Evolutionary conservation across 2,797 vertebrate genomes (phyloP).

Genomic region (Melanitta fusca): DNA sequence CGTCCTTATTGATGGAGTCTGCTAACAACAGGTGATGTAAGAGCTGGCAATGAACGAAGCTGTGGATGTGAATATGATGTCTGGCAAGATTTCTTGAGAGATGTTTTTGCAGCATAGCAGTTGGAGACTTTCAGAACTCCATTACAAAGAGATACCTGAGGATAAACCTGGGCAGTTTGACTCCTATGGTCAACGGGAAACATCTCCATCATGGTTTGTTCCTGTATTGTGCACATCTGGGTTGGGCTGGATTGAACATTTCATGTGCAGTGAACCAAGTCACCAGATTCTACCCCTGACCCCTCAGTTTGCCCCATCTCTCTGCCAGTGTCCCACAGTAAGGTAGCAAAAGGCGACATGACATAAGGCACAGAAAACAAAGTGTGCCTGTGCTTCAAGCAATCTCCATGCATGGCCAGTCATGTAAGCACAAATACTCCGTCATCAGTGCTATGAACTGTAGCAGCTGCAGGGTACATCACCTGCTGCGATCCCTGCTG

Average conservation of each 20-base stretch:
- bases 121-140: not conserved
- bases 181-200: not conserved
- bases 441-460: not conserved
- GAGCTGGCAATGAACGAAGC: not conserved
- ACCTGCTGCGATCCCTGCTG: not conserved
- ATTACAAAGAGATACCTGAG: not conserved
- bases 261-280: not conserved
- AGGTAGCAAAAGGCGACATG: not conserved
- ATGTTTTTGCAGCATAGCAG: not conserved
- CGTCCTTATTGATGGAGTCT: not conserved
- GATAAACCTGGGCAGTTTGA: not conserved
- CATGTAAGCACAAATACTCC: not conserved
- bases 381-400: not conserved
- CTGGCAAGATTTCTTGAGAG: slow-evolving; percentile 29
- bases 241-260: not conserved
- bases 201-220: fast-evolving
- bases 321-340: not conserved
- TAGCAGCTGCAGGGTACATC: not conserved
- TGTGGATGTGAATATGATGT: not conserved
- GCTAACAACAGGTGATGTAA: slow-evolving; percentile 52
- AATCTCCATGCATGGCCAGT: not conserved
- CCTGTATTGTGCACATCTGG: not conserved
- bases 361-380: not conserved
- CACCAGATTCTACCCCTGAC: too few relatives aligned
- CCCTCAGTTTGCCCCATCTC: not conserved